Base-by-base conservation (phyloP, 1,140 invertebrate genomes). In the Colletes latitarsis region DNA sequence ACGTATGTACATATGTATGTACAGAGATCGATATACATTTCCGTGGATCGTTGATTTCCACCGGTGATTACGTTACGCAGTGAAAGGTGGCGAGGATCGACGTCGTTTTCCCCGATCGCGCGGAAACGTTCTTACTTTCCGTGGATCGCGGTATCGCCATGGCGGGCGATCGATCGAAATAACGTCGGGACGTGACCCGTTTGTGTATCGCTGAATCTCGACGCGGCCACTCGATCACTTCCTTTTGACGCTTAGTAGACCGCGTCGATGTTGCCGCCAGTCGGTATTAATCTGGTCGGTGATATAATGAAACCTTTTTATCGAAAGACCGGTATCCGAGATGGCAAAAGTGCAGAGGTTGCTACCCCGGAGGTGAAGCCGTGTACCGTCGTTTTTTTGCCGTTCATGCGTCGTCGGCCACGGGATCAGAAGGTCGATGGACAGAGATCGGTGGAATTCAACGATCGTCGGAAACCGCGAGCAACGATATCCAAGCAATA, bases 371-470 rank as follows among this genome's bases (percentile, higher is more conserved):
- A 70, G 73, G 83, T 80, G 77, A 85, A 58, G 73, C 76, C 76
- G 69, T 77, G 81, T 74, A 86, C 67, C 10, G 49, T 15, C n/a
- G 43, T 21, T 46, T 74, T 82, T 86, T 83, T 53, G 64, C 46
- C 72, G 41, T 86, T 85, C 84, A 80, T 82, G 84, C 84, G 64
- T 86, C 76, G 81, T 76, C 81, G 84, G 68, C 72, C 81, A 80
- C 69, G 81, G 74, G 85, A 80, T 85, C 85, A 83, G 10, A 67
- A 86, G 85, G 72, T 86, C 85, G 63, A 71, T 73, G 76, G 80
- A 85, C 84, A 85, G 84, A 85, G 85, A 86, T 86, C 76, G 30
- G 76, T 80, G 84, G 85, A 86, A 86, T 86, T 82, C 77, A 86
- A 71, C 77, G 84, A 85, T 83, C 85, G 69, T 86, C 63, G 81